Evolutionary conservation across 1,140 invertebrate species (phyloP).

Genomic region (Hirudo medicinalis): DNA sequence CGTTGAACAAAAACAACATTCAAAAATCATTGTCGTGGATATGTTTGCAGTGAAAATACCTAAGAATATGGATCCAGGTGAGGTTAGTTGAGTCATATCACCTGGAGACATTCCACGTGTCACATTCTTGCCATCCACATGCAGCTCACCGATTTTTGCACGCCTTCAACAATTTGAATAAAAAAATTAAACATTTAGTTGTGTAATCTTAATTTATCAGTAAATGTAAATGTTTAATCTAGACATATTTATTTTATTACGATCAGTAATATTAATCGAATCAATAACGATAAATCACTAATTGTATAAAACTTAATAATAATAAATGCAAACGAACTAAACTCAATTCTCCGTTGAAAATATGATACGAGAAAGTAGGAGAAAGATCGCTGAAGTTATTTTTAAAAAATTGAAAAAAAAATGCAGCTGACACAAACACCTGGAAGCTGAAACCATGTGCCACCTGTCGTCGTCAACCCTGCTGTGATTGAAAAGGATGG

Average conservation of each 20-base stretch:
- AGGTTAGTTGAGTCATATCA: conserved; percentile 66
- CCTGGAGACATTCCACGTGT: conserved; percentile 65
- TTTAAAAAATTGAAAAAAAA: too few relatives aligned
- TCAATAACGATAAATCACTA: too few relatives aligned
- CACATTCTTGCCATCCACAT: conserved; percentile 67
- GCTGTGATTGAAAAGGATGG: conserved; percentile 68
- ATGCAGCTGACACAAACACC: conserved; percentile 50
- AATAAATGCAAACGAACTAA: too few relatives aligned
- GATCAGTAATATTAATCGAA: too few relatives aligned
- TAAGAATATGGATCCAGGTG: conserved; percentile 66
- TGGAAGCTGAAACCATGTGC: conserved; percentile 68
- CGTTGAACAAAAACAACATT: conserved; percentile 28
- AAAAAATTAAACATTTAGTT: too few relatives aligned
- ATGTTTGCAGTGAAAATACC: conserved; percentile 46
- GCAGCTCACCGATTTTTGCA: conserved; percentile 63
- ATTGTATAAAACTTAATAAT: too few relatives aligned
- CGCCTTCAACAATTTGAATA: background rate
- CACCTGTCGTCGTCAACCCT: conserved; percentile 77
- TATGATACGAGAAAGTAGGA: too few relatives aligned
- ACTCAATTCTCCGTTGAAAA: too few relatives aligned
- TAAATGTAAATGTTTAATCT: too few relatives aligned
- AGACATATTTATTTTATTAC: too few relatives aligned
- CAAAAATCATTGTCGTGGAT: conserved; percentile 6
- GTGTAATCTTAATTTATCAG: too few relatives aligned
- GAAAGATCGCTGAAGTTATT: too few relatives aligned